Evolutionary conservation across 1,140 invertebrate genomes (phyloP).

Genomic region (Aphidius ervi): DNA sequence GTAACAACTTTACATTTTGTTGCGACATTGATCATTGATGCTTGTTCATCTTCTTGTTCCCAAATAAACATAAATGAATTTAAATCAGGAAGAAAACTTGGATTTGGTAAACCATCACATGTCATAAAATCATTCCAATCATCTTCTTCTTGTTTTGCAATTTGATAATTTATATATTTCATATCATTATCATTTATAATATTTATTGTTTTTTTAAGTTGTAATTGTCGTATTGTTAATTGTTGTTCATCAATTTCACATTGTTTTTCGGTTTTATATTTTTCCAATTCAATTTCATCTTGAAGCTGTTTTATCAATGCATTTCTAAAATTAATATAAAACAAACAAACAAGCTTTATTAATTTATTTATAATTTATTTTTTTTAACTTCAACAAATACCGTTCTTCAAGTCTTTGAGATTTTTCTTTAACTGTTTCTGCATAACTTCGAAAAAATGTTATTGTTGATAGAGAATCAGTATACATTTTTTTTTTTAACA

Average conservation of each 20-base stretch:
- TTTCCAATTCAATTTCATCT: conserved; percentile 38
- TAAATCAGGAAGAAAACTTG: conserved; percentile 54
- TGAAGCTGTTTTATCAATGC: conserved; percentile 37
- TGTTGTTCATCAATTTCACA: conserved; percentile 27
- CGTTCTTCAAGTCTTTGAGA: conserved; percentile 30
- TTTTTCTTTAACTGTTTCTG: conserved; percentile 27
- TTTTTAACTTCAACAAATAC: conserved; percentile 18
- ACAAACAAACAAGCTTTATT: background rate
- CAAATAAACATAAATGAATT: conserved; percentile 63
- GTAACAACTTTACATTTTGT: conserved; percentile 36
- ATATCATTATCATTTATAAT: conserved; percentile 25
- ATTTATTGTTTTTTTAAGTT: conserved; percentile 29
- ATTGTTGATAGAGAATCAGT: conserved; percentile 29
- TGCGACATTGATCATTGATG: conserved; percentile 43
- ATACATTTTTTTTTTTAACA: conserved; percentile 18
- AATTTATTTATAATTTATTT: too few relatives aligned
- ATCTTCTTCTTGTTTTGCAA: conserved; percentile 27
- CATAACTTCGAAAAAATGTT: conserved; percentile 35
- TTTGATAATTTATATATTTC: conserved; percentile 26
- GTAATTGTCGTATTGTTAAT: conserved; percentile 24
- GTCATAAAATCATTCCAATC: conserved; percentile 60
- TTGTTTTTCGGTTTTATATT: conserved; percentile 27
- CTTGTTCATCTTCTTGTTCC: conserved; percentile 50
- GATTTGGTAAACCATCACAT: conserved; percentile 63
- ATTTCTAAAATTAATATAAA: conserved; percentile 22